Evolutionary conservation across 2,113 vertebrate genomes (phyloP).

Genomic region (Fukomys damarensis): DNA sequence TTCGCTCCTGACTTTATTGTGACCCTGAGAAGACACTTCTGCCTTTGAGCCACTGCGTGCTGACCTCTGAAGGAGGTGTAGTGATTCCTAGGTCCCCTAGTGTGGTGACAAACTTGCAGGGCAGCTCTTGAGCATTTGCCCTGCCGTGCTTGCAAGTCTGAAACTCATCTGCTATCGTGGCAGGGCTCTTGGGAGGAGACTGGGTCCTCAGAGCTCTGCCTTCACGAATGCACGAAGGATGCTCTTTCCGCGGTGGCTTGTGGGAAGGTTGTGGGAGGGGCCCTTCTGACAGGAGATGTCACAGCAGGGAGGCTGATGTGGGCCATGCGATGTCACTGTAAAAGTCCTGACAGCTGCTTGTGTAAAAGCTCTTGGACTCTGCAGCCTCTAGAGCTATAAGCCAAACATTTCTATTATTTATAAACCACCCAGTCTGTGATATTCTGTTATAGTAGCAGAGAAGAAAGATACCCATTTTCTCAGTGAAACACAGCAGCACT

Average conservation of each 20-base stretch:
- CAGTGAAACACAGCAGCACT: neutral
- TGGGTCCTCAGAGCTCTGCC: neutral
- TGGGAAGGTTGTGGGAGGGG: neutral
- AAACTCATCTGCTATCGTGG: too few species aligned
- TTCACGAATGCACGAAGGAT: too few species aligned
- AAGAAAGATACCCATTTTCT: neutral
- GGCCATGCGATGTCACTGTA: neutral
- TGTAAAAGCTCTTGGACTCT: too few species aligned
- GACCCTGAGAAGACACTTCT: neutral
- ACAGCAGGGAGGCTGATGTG: neutral
- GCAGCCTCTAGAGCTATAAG: too few species aligned
- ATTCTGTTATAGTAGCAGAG: neutral
- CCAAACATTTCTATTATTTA: too few species aligned
- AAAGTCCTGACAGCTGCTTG: neutral
- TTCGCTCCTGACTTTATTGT: neutral
- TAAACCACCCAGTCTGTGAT: neutral
- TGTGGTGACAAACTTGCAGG: neutral
- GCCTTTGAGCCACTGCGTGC: neutral
- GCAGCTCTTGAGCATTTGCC: neutral
- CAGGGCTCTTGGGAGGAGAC: neutral
- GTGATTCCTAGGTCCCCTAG: fast-evolving
- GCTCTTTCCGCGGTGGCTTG: too few species aligned
- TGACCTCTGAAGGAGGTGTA: neutral
- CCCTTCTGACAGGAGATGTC: neutral
- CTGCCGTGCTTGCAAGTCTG: neutral